Conservation (phyloP, 2,888 invertebrate genomes). For the Coelopa pilipes region DNA sequence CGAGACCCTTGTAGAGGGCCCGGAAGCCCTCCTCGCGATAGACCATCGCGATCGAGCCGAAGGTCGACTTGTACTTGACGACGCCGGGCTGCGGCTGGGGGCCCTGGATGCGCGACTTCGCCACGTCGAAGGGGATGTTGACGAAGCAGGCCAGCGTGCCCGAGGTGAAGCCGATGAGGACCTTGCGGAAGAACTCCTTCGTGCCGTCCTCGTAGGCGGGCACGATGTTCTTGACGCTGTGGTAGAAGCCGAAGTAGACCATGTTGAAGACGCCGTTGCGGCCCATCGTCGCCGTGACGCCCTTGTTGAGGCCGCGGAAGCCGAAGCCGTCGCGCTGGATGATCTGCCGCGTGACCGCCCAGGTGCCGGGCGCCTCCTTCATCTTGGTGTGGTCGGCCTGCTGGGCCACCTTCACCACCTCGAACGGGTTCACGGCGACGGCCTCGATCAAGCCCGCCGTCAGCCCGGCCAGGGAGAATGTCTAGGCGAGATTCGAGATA, state of each 20-base stretch:
- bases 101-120: slow-evolving; percentile 94
- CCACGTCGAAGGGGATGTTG: slow-evolving; percentile 97
- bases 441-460: slow-evolving; percentile 93
- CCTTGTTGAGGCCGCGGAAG: slow-evolving; percentile 83
- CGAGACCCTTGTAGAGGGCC: slow-evolving; percentile 90
- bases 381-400: slow-evolving; percentile 77
- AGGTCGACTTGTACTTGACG: slow-evolving; percentile 83
- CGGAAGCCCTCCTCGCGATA: slow-evolving; percentile 89
- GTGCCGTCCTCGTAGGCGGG: slow-evolving; percentile 76
- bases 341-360: slow-evolving; percentile 83
- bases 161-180: slow-evolving; percentile 85
- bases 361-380: slow-evolving; percentile 78
- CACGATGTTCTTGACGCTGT: slow-evolving; percentile 83
- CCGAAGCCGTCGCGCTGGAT: slow-evolving; percentile 82
- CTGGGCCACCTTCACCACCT: slow-evolving; percentile 93
- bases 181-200: slow-evolving; percentile 79
- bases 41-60: slow-evolving; percentile 78
- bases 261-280: slow-evolving; percentile 93
- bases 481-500: slow-evolving; percentile 68
- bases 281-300: slow-evolving; percentile 87
- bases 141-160: slow-evolving; percentile 87
- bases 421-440: slow-evolving; percentile 91
- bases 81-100: slow-evolving; percentile 81
- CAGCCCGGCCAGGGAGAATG: slow-evolving; percentile 88
- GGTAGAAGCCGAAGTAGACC: slow-evolving; percentile 95